Conservation (phyloP, 1,140 invertebrate genomes). For the Papilio aristodemus region DNA sequence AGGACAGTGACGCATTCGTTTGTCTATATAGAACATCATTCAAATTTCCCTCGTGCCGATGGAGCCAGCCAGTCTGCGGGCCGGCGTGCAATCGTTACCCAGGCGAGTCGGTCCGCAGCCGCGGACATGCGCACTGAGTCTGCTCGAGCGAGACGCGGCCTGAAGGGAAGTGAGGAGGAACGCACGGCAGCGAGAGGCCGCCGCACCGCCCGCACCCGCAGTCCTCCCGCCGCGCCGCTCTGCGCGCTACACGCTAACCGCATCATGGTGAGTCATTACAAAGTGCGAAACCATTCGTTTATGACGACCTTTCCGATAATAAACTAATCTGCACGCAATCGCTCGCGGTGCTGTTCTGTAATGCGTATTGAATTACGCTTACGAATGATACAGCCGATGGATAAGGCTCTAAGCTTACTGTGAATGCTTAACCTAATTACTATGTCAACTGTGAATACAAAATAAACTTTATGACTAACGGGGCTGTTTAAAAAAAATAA, state of each 20-base stretch:
- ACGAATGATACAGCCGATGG: not conserved
- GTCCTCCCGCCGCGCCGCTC: conserved; percentile 72
- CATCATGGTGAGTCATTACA: conserved; percentile 77
- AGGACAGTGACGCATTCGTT: conserved; percentile 51
- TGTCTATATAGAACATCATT: conserved; percentile 64
- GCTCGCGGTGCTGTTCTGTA: conserved; percentile 9
- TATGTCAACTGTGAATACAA: conserved; percentile 32
- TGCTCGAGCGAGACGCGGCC: conserved; percentile 48
- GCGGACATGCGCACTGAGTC: conserved; percentile 67
- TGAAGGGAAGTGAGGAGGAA: conserved; percentile 66
- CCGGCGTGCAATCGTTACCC: conserved; percentile 72
- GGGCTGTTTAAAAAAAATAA: conserved; percentile 24
- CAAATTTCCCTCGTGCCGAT: conserved; percentile 68
- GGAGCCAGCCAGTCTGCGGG: conserved; percentile 74
- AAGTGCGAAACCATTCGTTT: conserved; percentile 74
- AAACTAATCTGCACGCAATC: conserved; percentile 35
- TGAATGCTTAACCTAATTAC: conserved; percentile 34
- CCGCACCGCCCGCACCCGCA: conserved; percentile 64
- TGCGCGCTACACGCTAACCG: conserved; percentile 70
- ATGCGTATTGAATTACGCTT: conserved; percentile 29
- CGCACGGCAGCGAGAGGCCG: conserved; percentile 56
- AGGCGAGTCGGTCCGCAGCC: conserved; percentile 71
- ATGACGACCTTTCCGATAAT: conserved; percentile 56
- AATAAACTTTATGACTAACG: conserved; percentile 30
- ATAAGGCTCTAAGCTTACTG: conserved; percentile 25